These are phyloP conservation scores for Rhyacichthys aspro DNA, from an alignment of 2,797 vertebrate genomes.

Conservation along the genomic window DNA sequence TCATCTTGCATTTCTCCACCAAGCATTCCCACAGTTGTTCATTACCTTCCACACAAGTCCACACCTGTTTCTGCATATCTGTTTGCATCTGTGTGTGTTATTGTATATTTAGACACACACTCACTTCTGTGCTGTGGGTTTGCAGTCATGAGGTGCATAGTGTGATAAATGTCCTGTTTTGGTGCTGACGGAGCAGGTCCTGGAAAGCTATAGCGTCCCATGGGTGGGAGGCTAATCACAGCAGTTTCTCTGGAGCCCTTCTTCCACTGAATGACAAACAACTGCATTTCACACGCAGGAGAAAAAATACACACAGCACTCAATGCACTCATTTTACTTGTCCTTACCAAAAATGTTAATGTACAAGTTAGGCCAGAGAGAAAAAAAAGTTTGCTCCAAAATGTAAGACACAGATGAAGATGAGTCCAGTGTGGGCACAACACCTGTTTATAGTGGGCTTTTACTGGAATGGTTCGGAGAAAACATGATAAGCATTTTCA, in stretches of 20 bases:
- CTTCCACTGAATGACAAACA: conserved; percentile 58
- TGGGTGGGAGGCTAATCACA: conserved; percentile 59
- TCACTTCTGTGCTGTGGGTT: conserved; percentile 31
- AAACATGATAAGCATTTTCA: conserved; percentile 38
- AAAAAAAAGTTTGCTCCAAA: conserved; percentile 24
- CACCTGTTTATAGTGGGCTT: conserved; percentile 17
- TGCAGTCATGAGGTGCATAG: conserved; percentile 40
- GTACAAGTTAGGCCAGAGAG: conserved; percentile 19
- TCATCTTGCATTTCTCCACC: not conserved
- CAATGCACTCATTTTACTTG: conserved; percentile 30
- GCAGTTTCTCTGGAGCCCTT: conserved; percentile 47
- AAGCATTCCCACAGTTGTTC: not conserved
- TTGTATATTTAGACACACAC: conserved; percentile 26
- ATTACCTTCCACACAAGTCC: conserved; percentile 14
- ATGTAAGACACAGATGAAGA: conserved; percentile 2
- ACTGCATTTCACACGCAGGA: conserved; percentile 35
- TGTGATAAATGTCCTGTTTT: conserved; percentile 73
- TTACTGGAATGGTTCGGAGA: conserved; percentile 20
- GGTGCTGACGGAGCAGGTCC: conserved; percentile 70
- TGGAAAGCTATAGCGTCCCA: conserved; percentile 56
- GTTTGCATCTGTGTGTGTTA: conserved; percentile 44
- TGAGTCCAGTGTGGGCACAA: conserved; percentile 16
- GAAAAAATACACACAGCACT: conserved; percentile 20
- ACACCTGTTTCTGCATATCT: conserved; percentile 24
- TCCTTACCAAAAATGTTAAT: conserved; percentile 15